Conservation (phyloP, 2,113 vertebrate genomes). For the Megaceryle maxima region DNA sequence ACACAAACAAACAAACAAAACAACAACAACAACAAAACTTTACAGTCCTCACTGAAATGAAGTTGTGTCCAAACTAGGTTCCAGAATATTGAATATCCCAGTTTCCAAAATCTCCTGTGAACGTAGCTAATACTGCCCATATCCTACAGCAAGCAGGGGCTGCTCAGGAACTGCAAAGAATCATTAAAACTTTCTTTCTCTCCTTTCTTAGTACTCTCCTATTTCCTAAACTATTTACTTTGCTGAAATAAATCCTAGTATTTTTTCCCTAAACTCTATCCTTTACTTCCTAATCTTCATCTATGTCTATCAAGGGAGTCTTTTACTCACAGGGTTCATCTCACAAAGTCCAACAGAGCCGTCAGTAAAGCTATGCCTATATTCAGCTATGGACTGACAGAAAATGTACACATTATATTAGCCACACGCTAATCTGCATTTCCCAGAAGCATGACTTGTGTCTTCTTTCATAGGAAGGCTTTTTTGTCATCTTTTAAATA, state of each 20-base stretch:
- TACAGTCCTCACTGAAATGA: background rate
- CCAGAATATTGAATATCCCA: background rate
- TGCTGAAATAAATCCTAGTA: background rate
- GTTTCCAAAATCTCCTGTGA: background rate
- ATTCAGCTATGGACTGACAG: background rate
- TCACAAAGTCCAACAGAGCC: background rate
- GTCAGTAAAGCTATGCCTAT: background rate
- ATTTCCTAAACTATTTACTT: background rate
- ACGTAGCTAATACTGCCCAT: background rate
- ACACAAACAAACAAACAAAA: background rate
- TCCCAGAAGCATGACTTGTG: background rate
- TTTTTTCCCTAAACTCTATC: background rate
- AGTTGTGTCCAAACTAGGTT: background rate
- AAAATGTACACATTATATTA: background rate
- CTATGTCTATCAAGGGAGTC: background rate
- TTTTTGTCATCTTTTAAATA: slow-evolving; percentile 6
- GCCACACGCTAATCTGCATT: slow-evolving; percentile 19
- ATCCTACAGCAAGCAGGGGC: background rate
- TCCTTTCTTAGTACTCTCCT: background rate
- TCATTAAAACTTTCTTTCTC: background rate
- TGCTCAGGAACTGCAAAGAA: background rate
- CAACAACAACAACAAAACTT: background rate
- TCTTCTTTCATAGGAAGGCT: background rate
- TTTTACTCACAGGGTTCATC: background rate
- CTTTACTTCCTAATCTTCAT: background rate